phyloP scores from a whole-genome alignment of 2,797 vertebrate genomes.

The Euphonia xanthogaster region DNA sequence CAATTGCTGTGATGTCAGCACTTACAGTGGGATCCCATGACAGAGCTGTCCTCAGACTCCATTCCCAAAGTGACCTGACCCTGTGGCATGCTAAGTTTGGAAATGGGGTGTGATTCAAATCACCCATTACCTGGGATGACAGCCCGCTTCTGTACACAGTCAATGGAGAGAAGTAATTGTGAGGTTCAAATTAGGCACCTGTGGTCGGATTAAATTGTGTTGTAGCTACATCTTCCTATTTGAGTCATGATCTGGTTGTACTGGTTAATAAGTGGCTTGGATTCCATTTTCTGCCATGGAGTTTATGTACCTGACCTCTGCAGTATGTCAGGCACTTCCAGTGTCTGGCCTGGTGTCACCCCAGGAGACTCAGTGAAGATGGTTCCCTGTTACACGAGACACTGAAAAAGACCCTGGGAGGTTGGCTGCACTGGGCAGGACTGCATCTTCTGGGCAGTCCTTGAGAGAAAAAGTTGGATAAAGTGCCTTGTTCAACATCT shows the following conservation, averaged over 20 bases:
- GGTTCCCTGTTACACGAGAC: neutral
- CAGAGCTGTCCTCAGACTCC: neutral
- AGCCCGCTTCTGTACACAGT: neutral
- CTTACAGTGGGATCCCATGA: neutral
- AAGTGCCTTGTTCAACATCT: neutral
- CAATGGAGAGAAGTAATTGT: neutral
- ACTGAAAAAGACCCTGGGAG: neutral
- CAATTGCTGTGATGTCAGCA: neutral
- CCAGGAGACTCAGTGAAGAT: neutral
- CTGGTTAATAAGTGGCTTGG: conserved; percentile 13
- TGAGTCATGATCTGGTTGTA: conserved; percentile 54
- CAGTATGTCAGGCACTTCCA: conserved; percentile 23
- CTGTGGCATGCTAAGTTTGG: neutral
- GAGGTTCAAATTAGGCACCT: neutral
- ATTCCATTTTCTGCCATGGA: neutral
- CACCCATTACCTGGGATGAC: neutral
- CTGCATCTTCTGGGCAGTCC: neutral
- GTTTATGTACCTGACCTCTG: conserved; percentile 51
- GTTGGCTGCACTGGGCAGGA: neutral
- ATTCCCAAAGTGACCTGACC: conserved; percentile 12
- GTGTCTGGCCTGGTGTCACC: neutral
- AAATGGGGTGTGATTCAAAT: conserved; percentile 19
- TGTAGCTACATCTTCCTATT: neutral
- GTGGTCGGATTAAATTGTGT: neutral
- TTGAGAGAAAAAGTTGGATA: neutral